Conservation (phyloP, 2,797 vertebrate genomes). For the Lates japonicus region DNA sequence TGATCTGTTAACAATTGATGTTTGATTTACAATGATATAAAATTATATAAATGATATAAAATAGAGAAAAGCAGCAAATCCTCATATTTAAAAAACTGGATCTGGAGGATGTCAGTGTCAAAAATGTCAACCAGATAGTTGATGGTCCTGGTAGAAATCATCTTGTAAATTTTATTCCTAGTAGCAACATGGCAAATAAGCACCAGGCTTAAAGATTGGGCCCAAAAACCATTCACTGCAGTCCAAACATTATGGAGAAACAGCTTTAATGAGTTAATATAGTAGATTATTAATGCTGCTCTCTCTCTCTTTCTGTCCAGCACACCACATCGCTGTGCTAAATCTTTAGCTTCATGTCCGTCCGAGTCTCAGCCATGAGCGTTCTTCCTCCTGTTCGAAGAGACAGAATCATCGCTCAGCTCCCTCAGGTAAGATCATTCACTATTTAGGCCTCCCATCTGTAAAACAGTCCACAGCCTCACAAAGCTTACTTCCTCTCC, state of each 20-base stretch:
- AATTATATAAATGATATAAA: too few species aligned
- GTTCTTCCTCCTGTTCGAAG: slow-evolving; percentile 92
- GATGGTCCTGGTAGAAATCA: not conserved
- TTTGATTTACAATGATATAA: too few species aligned
- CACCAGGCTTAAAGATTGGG: not conserved
- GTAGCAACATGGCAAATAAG: not conserved
- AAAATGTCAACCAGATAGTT: too few species aligned
- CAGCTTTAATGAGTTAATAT: not conserved
- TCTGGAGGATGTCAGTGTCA: too few species aligned
- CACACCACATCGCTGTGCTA: slow-evolving; percentile 1
- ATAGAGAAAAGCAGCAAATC: too few species aligned
- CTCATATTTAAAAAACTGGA: too few species aligned
- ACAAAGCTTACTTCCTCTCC: slow-evolving; percentile 2
- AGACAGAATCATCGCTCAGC: slow-evolving; percentile 91
- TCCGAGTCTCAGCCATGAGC: slow-evolving; percentile 87
- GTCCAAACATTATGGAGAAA: not conserved
- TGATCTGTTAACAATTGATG: too few species aligned
- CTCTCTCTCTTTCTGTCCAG: slow-evolving; percentile 7
- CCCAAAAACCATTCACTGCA: too few species aligned
- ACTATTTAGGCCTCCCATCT: rapidly evolving
- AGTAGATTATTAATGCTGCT: not conserved
- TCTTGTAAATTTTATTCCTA: not conserved
- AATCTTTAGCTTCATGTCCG: slow-evolving; percentile 68
- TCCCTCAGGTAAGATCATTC: slow-evolving; percentile 84
- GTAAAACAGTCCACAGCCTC: not conserved